Evolutionary conservation across 2,888 invertebrate genomes (phyloP), one percentile per base, ranked within the genome.

Genomic region (Macrophya alboannulata): DNA sequence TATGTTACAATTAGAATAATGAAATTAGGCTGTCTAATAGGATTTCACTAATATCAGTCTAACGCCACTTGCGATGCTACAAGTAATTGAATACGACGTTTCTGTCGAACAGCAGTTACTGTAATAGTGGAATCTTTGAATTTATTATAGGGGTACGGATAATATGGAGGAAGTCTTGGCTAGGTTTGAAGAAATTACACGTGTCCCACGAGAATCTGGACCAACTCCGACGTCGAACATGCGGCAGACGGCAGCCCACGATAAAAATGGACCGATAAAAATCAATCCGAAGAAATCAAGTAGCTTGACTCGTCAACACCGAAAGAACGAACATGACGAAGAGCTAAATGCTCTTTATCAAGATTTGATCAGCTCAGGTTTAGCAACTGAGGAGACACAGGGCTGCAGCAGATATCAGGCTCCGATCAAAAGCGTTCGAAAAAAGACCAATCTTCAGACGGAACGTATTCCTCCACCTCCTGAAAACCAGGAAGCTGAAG

Each of bases 291-390:
- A 71, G n/a, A 83, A 83, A 43, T 68, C 83, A n/a, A 83, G 17
- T n/a, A 83, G 83, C 68, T 40, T 68, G 68, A 45, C n/a, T 79
- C 86, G 83, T 21, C 86, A 86, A 31, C 84, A 59, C 2, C 86
- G 87, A n/a, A 86, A 86, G 72, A 77, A 12, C 51, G 87, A 89
- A 2, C 84, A 84, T 40, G 86, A 87, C 10, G 85, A 48, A 0
- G 37, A 74, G 43, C 25, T 87, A 0, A 51, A 84, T 4, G 37
- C 62, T 4, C 68, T 85, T 25, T 74, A 86, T 40, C 81, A 79
- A 15, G 86, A 86, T 9, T 25, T 85, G 3, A 51, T 86, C 8
- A 84, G 87, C 17, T 85, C 76, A 0, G 86, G 81, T 31, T 40
- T 88, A 15, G 65, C 77, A 1, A 85, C 86, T 37, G 88, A 88